Evolutionary conservation across 2,797 vertebrate genomes (phyloP), one percentile per base, ranked within the genome.

Genomic region (Enteromius afrohamiltoni): DNA sequence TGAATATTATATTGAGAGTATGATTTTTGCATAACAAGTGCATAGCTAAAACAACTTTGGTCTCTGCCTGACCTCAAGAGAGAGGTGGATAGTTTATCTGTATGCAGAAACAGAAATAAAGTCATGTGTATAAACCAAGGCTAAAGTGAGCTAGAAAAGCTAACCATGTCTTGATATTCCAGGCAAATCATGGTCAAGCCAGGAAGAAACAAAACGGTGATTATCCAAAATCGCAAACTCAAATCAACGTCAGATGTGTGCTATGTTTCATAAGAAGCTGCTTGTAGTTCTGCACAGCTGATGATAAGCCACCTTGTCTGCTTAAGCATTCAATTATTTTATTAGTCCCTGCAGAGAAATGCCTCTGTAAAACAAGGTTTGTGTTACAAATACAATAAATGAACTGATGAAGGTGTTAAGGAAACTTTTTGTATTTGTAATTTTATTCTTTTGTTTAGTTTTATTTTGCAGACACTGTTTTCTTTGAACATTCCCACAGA

Each of bases 131-230:
- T 26, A 64, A 42, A 51, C 73, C 62, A 77, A 17, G 49, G 21
- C n/a, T 62, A 70, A 71, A 68, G 19, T 78, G 51, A 78, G 51
- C 60, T 17, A 19, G 49, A 70, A 19, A 77, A 37, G 6, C 21
- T 65, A 51, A 64, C 73, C 55, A 69, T 62, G 42, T 16, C 47
- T 70, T 82, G 67, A 55, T 75, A 71, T 85, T 64, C 70, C 60
- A 10, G 7, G 26, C 9, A 37, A 77, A 73, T 31, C 70, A 55
- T 62, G 49, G 64, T 67, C 49, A 69, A 58, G 49, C 68, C 40
- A 47, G 53, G 31, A n/a, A 68, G 42, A 34, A 4, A 34, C 29
- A 79, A 79, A 79, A 53, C 16, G 13, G 29, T 34, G n/a, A 67
- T 40, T 17, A 34, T 65, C 29, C 19, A 51, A 65, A 31, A 8